Percentiles rank a stretch among this genome's conserved stretches.
Evolutionary conservation across 2,113 vertebrate species (phyloP).

Genomic region (Tonatia bakeri): DNA sequence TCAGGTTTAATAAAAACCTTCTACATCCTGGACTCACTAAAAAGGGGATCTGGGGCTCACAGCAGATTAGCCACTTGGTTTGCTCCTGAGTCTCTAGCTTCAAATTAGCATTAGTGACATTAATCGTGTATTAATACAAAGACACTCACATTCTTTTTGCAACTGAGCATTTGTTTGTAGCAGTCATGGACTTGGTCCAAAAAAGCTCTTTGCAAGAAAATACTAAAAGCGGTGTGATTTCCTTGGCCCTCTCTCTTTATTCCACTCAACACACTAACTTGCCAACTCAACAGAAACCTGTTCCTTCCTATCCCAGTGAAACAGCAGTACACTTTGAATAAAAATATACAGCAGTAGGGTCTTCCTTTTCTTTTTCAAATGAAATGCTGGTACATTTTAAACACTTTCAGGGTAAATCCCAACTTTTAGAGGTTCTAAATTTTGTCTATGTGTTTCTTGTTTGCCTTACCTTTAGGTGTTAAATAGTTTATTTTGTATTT

Average conservation of each 20-base stretch:
- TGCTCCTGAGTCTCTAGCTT: background rate
- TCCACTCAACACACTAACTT: background rate
- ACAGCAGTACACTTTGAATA: background rate
- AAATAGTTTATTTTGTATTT: background rate
- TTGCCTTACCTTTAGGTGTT: background rate
- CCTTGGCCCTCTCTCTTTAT: background rate
- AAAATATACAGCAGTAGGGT: background rate
- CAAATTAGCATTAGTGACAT: background rate
- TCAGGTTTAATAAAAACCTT: background rate
- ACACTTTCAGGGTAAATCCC: background rate
- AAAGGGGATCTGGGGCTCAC: background rate
- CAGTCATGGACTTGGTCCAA: background rate
- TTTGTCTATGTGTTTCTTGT: background rate
- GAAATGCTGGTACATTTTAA: background rate
- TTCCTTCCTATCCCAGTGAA: background rate
- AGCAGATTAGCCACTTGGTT: background rate
- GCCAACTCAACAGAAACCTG: conserved; percentile 19
- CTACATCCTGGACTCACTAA: background rate
- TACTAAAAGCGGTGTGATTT: conserved; percentile 29
- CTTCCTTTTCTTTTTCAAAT: background rate
- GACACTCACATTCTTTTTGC: background rate
- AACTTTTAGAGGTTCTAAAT: background rate
- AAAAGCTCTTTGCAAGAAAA: conserved; percentile 44
- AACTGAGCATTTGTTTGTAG: background rate
- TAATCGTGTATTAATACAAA: conserved; percentile 37